Base-by-base conservation (phyloP, 2,797 vertebrate species). In the Rhadinocentrus ornatus region DNA sequence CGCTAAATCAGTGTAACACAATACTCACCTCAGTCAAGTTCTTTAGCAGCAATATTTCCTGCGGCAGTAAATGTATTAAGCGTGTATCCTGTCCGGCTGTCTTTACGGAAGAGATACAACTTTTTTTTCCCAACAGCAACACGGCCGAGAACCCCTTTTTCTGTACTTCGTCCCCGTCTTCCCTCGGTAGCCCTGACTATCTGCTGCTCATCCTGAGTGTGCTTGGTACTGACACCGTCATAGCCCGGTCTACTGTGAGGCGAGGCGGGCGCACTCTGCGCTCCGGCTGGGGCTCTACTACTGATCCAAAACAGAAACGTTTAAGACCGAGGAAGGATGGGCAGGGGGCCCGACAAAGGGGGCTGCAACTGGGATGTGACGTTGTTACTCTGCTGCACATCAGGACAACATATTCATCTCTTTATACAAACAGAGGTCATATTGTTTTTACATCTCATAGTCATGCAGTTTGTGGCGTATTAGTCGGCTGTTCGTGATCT, bases 11-110 rank as follows among this genome's bases (percentile, higher is more conserved):
- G 73, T 64, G 77, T 62, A 66, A n/a, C 52, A 66, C 55, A 48
- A 66, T 9, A 41, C 88, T 90, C 85, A 90, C 91, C 85, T 87
- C 22, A 32, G 50, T 32, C 79, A 15, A 44, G 71, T 70, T 85
- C 48, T 41, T 27, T 3, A 31, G 4, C 57, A 12, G 44, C 35
- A 60, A n/a, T 24, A 24, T 58, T 62, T 73, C 70, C 72, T 34
- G 24, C 70, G 69, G 6, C 32, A 58, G 15, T 35, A 3, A 58
- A 22, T 15, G 46, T 61, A n/a, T 50, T 15, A 39, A 22, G 66
- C 39, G 52, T 11, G 72, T 55, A 69, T 81, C 73, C 61, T 26
- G 22, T 52, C 32, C 18, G 12, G 15, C 12, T 22, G 34, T 15
- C 16, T 53, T 60, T 54, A 26, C 4, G 22, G 22, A 27, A 32